Conservation (phyloP, 1,140 invertebrate genomes). For the Hormaphis cornu region DNA sequence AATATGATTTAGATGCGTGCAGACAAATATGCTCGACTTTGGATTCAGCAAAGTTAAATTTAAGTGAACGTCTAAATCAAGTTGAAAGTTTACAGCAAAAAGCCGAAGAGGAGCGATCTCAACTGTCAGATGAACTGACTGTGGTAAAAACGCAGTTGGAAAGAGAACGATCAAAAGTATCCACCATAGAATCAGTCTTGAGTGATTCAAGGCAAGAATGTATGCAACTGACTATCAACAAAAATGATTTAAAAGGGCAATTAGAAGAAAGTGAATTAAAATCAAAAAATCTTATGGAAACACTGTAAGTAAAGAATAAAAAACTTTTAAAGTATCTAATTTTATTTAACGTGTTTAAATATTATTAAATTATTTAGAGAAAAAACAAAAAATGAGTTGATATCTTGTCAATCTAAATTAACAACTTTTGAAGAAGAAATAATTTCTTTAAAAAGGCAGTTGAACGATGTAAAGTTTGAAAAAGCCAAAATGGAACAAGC, state of each 20-base stretch:
- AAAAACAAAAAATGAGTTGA: slow-evolving; percentile 45
- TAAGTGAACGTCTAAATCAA: slow-evolving; percentile 40
- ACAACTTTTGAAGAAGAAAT: slow-evolving; percentile 48
- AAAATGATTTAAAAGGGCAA: slow-evolving; percentile 48
- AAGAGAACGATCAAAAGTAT: slow-evolving; percentile 44
- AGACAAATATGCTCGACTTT: slow-evolving; percentile 48
- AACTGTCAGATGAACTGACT: slow-evolving; percentile 42
- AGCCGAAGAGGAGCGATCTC: slow-evolving; percentile 44
- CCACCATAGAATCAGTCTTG: slow-evolving; percentile 46
- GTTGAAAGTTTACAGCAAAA: slow-evolving; percentile 21
- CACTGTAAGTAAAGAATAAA: slow-evolving; percentile 45
- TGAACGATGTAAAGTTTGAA: slow-evolving; percentile 48
- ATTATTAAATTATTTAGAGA: slow-evolving; percentile 43
- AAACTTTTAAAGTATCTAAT: neutral
- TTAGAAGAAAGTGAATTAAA: slow-evolving; percentile 44
- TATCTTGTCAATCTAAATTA: slow-evolving; percentile 48
- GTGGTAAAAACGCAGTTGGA: slow-evolving; percentile 44
- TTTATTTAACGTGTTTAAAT: no score
- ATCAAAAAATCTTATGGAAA: slow-evolving; percentile 44
- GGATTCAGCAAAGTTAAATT: slow-evolving; percentile 47
- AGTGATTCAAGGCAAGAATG: slow-evolving; percentile 46
- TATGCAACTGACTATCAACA: slow-evolving; percentile 44
- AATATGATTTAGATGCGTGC: slow-evolving; percentile 45
- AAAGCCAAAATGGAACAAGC: slow-evolving; percentile 32
- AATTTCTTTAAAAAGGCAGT: slow-evolving; percentile 46